Evolutionary conservation across 2,888 invertebrate species (phyloP).

Genomic region (Epiblema foenella): DNA sequence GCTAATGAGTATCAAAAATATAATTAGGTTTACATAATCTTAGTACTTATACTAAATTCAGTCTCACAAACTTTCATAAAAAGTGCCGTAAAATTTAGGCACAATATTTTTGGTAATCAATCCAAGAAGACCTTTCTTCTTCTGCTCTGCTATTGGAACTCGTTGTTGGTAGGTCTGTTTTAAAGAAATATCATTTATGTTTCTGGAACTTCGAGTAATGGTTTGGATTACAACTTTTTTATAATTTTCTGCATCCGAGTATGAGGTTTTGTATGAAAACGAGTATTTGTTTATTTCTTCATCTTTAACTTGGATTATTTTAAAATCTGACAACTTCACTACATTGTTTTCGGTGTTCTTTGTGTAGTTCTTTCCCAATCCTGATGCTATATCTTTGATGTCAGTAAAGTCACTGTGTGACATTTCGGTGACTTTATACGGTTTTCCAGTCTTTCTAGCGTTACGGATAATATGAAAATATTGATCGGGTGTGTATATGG

Average conservation of each 20-base stretch:
- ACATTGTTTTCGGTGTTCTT: too few relatives aligned
- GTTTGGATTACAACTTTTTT: background rate
- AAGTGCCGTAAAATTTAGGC: background rate
- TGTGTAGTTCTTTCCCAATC: too few relatives aligned
- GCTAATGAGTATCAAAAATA: too few relatives aligned
- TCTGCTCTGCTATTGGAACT: background rate
- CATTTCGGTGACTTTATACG: too few relatives aligned
- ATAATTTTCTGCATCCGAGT: background rate
- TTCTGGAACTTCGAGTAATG: background rate
- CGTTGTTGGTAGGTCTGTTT: background rate
- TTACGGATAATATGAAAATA: too few relatives aligned
- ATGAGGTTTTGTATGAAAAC: background rate
- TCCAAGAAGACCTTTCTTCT: background rate
- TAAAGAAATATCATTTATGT: background rate
- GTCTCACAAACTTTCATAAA: constrained; percentile 1
- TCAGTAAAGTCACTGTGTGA: too few relatives aligned
- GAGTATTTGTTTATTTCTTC: background rate
- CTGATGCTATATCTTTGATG: too few relatives aligned
- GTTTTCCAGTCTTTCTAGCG: too few relatives aligned
- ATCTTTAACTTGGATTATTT: background rate
- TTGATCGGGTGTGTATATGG: too few relatives aligned
- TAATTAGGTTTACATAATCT: too few relatives aligned
- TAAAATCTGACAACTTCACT: background rate
- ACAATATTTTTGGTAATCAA: background rate
- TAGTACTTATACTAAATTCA: background rate